phyloP scores from a whole-genome alignment of 2,113 vertebrate genomes.

The Chaetorhynchus papuensis region DNA sequence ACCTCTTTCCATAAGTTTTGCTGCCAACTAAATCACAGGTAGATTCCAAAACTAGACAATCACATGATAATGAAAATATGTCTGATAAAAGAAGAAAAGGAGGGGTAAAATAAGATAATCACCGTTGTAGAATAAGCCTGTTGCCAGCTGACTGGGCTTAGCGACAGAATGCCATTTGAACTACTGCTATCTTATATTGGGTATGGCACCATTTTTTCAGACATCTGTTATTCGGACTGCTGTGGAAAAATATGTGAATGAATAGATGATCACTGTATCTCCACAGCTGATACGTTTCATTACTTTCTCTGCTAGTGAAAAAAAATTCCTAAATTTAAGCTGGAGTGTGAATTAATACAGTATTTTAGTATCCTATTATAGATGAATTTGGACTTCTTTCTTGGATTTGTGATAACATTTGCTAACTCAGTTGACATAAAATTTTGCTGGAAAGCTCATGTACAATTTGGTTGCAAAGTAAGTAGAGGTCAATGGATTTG shows the following conservation, averaged over 20 bases:
- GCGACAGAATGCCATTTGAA: background rate
- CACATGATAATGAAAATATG: background rate
- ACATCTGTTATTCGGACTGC: background rate
- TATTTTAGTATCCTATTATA: background rate
- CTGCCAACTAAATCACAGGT: background rate
- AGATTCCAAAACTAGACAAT: background rate
- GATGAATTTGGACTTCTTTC: background rate
- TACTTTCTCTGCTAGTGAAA: background rate
- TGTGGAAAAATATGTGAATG: background rate
- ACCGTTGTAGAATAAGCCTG: background rate
- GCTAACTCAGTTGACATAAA: background rate
- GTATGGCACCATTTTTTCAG: background rate
- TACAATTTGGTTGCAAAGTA: background rate
- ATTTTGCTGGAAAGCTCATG: background rate
- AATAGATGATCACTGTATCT: background rate
- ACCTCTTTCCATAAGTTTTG: background rate
- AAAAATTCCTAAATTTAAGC: background rate
- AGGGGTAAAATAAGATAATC: background rate
- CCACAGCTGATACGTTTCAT: rapidly evolving
- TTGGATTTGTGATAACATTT: background rate
- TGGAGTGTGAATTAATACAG: background rate
- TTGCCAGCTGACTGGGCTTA: background rate
- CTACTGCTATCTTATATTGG: background rate
- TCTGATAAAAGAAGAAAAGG: background rate
- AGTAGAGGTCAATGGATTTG: background rate